phyloP scores from a whole-genome alignment of 2,888 invertebrate species.

The Heteromyza rotundicornis region DNA sequence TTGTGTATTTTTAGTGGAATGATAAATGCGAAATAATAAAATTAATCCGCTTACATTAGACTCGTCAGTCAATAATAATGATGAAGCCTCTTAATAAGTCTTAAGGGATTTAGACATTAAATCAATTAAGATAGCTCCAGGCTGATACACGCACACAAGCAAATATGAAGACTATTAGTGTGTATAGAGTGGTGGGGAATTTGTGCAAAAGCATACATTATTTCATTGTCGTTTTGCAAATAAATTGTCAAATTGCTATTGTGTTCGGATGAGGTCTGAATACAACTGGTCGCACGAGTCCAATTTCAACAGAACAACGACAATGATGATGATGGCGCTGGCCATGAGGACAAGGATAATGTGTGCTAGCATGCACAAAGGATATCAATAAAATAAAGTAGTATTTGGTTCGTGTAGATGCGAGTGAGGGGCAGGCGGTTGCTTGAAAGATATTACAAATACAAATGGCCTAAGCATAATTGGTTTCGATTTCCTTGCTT shows the following conservation, averaged over 20 bases:
- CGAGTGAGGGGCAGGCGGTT: neutral
- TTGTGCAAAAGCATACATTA: neutral
- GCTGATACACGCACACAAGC: slow-evolving; percentile 20
- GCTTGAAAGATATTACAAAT: neutral
- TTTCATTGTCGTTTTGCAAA: neutral
- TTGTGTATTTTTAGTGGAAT: neutral
- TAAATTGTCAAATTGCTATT: neutral
- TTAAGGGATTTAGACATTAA: slow-evolving; percentile 39
- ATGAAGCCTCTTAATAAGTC: slow-evolving; percentile 39
- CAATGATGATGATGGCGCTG: too few species aligned
- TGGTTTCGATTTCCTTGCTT: neutral
- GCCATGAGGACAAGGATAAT: too few species aligned
- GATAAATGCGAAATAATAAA: neutral
- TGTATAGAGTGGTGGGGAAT: too few species aligned
- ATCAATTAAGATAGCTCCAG: slow-evolving; percentile 40
- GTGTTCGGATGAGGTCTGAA: neutral
- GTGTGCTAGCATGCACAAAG: too few species aligned
- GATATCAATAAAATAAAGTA: too few species aligned
- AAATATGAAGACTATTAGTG: neutral
- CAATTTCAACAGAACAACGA: too few species aligned
- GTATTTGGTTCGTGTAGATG: too few species aligned
- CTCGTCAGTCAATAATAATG: slow-evolving; percentile 31
- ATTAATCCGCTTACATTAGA: neutral
- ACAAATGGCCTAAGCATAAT: neutral
- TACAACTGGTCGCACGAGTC: too few species aligned